Evolutionary conservation across 2,888 invertebrate genomes (phyloP).

Genomic region (Perdita meconis): DNA sequence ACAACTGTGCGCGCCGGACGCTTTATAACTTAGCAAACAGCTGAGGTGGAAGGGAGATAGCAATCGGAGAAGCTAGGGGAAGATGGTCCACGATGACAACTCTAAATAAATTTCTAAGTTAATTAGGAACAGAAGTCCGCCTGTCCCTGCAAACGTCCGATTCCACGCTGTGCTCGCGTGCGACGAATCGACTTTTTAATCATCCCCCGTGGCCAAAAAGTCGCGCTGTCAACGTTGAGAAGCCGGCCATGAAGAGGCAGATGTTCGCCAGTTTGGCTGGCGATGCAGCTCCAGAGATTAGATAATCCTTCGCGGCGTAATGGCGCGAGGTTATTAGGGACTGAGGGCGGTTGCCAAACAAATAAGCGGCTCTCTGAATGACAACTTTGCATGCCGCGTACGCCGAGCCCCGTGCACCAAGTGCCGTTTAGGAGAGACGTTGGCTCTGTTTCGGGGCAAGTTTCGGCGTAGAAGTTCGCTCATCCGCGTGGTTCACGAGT

Average conservation of each 20-base stretch:
- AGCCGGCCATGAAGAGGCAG: conserved; percentile 10
- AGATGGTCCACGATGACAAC: too few relatives aligned
- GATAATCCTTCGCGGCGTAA: conserved; percentile 42
- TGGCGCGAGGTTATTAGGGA: conserved; percentile 43
- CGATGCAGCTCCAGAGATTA: conserved; percentile 17
- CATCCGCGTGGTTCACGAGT: conserved; percentile 59
- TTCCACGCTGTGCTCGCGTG: too few relatives aligned
- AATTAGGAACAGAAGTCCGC: too few relatives aligned
- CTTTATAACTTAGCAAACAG: too few relatives aligned
- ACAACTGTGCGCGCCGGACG: too few relatives aligned
- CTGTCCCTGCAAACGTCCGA: too few relatives aligned
- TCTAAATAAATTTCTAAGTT: too few relatives aligned
- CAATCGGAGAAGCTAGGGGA: too few relatives aligned
- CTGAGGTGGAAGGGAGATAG: too few relatives aligned
- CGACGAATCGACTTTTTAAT: conserved; percentile 28
- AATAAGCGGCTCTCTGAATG: conserved; percentile 55
- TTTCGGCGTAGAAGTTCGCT: conserved; percentile 61
- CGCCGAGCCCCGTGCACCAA: conserved; percentile 14
- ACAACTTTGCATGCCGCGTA: conserved; percentile 47
- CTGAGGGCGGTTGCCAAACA: conserved; percentile 37
- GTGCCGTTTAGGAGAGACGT: conserved; percentile 54
- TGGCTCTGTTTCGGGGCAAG: conserved; percentile 53
- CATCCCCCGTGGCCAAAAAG: not conserved
- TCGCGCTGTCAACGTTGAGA: not conserved
- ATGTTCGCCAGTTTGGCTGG: conserved; percentile 22